A percentile compares a stretch with the other conserved stretches of the same genome.
phyloP scores from a whole-genome alignment of 2,797 vertebrate species.

The Rhinatrema bivittatum region DNA sequence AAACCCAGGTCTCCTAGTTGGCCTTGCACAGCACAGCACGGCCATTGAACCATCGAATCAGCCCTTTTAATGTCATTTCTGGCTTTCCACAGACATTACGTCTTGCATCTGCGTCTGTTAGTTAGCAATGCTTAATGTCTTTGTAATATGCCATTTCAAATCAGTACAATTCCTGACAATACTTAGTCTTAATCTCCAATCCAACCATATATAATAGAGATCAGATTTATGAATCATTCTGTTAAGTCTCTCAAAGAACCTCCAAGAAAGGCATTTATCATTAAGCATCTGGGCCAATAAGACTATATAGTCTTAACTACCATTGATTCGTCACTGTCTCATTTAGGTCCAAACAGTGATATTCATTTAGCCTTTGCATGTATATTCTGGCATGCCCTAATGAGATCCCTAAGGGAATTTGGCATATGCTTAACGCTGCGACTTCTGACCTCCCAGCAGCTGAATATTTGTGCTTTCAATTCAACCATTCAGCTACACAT shows the following conservation, averaged over 20 bases:
- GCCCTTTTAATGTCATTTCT: too few relatives aligned
- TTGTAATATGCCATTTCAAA: too few relatives aligned
- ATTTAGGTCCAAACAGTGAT: conserved; percentile 53
- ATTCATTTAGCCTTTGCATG: conserved; percentile 58
- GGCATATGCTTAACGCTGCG: conserved; percentile 57
- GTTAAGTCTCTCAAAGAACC: conserved; percentile 37
- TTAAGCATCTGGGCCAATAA: conserved; percentile 53
- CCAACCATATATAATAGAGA: too few relatives aligned
- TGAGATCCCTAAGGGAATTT: conserved; percentile 59
- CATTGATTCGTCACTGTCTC: conserved; percentile 66
- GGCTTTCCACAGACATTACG: too few relatives aligned
- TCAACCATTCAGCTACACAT: conserved; percentile 50
- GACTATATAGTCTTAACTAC: conserved; percentile 56
- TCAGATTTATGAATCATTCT: conserved; percentile 30
- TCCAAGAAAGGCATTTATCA: conserved; percentile 34
- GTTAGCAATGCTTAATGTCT: too few relatives aligned
- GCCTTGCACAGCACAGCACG: too few relatives aligned
- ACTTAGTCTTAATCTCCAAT: too few relatives aligned
- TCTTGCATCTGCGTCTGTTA: too few relatives aligned
- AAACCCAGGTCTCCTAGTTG: too few relatives aligned
- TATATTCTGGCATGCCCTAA: conserved; percentile 60
- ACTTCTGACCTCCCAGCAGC: conserved; percentile 60
- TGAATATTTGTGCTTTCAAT: conserved; percentile 68
- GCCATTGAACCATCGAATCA: too few relatives aligned
- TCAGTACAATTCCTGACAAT: too few relatives aligned